Percentiles rank a stretch among this genome's conserved stretches.
These are phyloP conservation scores for Schizaphis graminum DNA, from an alignment of 2,888 invertebrate genomes.

Conservation along the genomic window DNA sequence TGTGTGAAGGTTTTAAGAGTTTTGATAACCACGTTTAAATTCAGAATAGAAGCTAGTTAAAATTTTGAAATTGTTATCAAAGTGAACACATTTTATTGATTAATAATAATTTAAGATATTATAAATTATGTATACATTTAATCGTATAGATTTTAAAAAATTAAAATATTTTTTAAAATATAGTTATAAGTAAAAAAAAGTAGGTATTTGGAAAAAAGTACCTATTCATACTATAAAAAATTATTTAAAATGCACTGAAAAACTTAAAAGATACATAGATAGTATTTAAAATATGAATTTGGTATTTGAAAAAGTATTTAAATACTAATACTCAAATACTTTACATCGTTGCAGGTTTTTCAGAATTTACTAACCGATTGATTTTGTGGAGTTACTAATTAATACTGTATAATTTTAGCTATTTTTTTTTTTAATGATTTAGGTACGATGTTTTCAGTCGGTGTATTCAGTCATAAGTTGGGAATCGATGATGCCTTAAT, in stretches of 20 bases:
- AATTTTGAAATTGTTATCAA: background rate
- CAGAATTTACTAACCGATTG: background rate
- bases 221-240: no score
- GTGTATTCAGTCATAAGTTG: constrained; percentile 83
- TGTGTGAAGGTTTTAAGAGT: background rate
- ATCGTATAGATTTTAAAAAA: no score
- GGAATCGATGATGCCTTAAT: constrained; percentile 88
- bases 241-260: background rate
- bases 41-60: background rate
- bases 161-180: no score
- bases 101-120: background rate
- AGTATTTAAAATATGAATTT: background rate
- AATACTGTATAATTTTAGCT: background rate
- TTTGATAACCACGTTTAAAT: background rate
- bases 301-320: background rate
- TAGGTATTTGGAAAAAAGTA: no score
- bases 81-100: background rate
- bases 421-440: constrained; percentile 67
- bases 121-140: background rate
- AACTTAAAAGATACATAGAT: background rate
- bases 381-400: background rate
- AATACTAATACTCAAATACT: background rate
- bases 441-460: constrained; percentile 87
- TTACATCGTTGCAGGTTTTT: background rate
- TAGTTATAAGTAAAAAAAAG: no score